phyloP scores from a whole-genome alignment of 2,113 vertebrate genomes.

The Catharus fuscescens region DNA sequence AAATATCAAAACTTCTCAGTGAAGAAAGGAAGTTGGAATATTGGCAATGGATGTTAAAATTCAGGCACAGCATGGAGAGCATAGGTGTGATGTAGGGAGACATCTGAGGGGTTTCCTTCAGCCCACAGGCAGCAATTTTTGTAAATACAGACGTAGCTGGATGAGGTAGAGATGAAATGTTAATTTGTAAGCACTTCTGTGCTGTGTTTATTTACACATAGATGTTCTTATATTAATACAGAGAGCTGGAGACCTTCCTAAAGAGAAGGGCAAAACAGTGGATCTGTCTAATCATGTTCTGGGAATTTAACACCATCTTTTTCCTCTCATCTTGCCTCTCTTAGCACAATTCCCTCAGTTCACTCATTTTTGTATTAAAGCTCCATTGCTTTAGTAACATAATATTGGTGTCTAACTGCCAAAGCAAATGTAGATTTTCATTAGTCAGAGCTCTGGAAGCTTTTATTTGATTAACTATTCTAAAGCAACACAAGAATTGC shows the following conservation, averaged over 20 bases:
- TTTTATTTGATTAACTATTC: slow-evolving; percentile 31
- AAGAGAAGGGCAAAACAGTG: background rate
- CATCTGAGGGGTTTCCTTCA: background rate
- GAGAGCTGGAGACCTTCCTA: background rate
- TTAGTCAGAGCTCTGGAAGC: slow-evolving; percentile 2
- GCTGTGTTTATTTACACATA: background rate
- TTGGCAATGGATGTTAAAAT: background rate
- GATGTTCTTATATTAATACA: background rate
- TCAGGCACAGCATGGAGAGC: background rate
- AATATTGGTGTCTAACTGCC: background rate
- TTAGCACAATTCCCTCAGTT: background rate
- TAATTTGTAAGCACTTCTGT: background rate
- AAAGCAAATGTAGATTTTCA: slow-evolving; percentile 36
- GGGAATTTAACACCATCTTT: background rate
- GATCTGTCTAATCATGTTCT: background rate
- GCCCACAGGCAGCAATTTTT: background rate
- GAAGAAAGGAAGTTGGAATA: background rate
- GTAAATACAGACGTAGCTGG: background rate
- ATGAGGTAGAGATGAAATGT: background rate
- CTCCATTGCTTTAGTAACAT: background rate
- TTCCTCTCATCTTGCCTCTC: background rate
- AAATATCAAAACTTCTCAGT: background rate
- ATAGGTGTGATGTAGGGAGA: background rate
- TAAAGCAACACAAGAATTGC: background rate
- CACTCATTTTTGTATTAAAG: background rate